Evolutionary conservation across 35 echinoderm and acorn worm species (phyloP).

Genomic region (Heliocidaris tuberculata): DNA sequence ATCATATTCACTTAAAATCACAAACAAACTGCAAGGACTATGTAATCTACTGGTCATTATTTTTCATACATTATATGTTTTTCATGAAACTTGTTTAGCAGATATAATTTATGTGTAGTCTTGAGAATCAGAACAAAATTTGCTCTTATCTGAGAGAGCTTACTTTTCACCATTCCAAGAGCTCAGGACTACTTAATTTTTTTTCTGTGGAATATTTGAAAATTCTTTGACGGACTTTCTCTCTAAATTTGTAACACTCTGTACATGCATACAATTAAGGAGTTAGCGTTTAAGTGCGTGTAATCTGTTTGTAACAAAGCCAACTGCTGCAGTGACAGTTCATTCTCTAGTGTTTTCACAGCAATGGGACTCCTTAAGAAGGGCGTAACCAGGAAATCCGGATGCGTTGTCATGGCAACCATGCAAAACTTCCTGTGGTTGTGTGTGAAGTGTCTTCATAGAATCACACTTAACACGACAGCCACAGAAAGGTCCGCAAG

Average conservation of each 20-base stretch:
- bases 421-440: slow-evolving; percentile 96
- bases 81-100: too few species aligned
- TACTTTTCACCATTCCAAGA: too few species aligned
- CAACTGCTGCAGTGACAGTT: background rate
- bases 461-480: slow-evolving; percentile 86
- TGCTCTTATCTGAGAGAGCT: too few species aligned
- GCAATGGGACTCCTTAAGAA: background rate
- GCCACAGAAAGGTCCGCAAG: slow-evolving; percentile 86
- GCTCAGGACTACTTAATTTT: too few species aligned
- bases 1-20: too few species aligned
- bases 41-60: too few species aligned
- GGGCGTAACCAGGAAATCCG: background rate
- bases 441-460: slow-evolving; percentile 86
- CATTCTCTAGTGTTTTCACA: background rate
- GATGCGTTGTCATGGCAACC: slow-evolving; percentile 39
- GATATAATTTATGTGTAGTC: too few species aligned
- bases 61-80: too few species aligned
- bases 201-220: too few species aligned
- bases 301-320: background rate
- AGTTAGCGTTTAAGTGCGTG: background rate
- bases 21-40: too few species aligned
- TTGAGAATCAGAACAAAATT: too few species aligned
- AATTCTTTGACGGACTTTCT: too few species aligned
- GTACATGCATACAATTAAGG: background rate
- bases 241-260: background rate